Evolutionary conservation across 1,140 invertebrate species (phyloP), one percentile per base, ranked within the genome.

Genomic region (Andrena cerasifolii): DNA sequence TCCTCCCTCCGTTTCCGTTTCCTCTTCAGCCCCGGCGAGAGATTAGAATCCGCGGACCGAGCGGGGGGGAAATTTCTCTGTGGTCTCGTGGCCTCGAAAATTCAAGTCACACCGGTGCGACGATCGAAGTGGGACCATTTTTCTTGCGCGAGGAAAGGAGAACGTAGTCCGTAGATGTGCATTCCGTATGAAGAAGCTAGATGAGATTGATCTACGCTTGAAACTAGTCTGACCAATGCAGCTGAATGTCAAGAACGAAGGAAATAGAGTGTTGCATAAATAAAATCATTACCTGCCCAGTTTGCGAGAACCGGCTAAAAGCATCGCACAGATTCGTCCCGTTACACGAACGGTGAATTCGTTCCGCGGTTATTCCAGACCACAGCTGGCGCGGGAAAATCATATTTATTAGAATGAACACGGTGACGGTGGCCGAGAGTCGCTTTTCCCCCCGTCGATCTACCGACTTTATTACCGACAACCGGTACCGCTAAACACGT

Each of bases 381-480:
- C 59, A 36, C 54, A 43, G 18, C n/a, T 40, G 26, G 56, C 26
- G 21, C 1, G 61, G 71, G 26, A 75, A 65, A 71, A 71, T 71
- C 54, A 74, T 67, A 67, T 85, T 78, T 51, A 75, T 79, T 14
- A n/a, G 58, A 49, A 56, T 14, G 56, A 82, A 85, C 56, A 56
- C 71, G 33, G 10, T 3, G 36, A 5, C 36, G 36, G 4, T 40
- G 26, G 28, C 21, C 1, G 36, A 66, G 45, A 75, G 54, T 53
- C 33, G 36, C 18, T 62, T 51, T 33, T 45, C 33, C 14, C 18
- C 0, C 24, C 8, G 67, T 77, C 67, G 43, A 77, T 53, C 36
- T 71, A 8, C 2, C 45, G 58, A 62, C 31, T 77, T 77, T 77
- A 77, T 61, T 61, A 53, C 47, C 61, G 36, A 16, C 59, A 18